A percentile compares a stretch with the other conserved stretches of the same genome.
Conservation (phyloP, 2,797 vertebrate species). For the Dendrocincla tyrannina region DNA sequence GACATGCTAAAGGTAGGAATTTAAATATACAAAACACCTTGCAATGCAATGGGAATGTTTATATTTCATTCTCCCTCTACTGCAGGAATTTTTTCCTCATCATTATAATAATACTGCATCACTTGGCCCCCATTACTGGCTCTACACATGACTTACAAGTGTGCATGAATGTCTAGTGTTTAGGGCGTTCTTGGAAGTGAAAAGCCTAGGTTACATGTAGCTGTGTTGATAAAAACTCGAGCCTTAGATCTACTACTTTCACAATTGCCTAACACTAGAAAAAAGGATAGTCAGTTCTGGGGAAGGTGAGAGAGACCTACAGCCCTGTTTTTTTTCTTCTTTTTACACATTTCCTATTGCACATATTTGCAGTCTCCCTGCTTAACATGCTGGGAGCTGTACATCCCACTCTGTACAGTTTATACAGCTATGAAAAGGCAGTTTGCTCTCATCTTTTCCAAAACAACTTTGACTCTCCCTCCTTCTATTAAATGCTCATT, state of each 20-base stretch:
- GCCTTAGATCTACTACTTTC: not conserved
- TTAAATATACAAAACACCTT: not conserved
- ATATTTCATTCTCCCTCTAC: not conserved
- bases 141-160: not conserved
- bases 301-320: not conserved
- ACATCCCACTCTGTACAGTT: not conserved
- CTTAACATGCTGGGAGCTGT: not conserved
- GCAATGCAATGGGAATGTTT: not conserved
- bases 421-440: not conserved
- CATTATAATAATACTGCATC: not conserved
- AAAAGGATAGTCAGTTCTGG: not conserved
- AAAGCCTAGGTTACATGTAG: not conserved
- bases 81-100: not conserved
- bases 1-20: not conserved
- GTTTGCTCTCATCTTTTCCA: not conserved
- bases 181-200: not conserved
- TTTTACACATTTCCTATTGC: not conserved
- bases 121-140: not conserved
- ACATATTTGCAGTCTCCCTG: not conserved
- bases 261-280: not conserved
- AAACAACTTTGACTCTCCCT: not conserved
- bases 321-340: not conserved
- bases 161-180: not conserved
- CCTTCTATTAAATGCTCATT: not conserved
- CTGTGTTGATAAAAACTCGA: rapidly evolving